Evolutionary conservation across 64 coral and sea anemone genomes (phyloP).

Genomic region (Montipora cactus): DNA sequence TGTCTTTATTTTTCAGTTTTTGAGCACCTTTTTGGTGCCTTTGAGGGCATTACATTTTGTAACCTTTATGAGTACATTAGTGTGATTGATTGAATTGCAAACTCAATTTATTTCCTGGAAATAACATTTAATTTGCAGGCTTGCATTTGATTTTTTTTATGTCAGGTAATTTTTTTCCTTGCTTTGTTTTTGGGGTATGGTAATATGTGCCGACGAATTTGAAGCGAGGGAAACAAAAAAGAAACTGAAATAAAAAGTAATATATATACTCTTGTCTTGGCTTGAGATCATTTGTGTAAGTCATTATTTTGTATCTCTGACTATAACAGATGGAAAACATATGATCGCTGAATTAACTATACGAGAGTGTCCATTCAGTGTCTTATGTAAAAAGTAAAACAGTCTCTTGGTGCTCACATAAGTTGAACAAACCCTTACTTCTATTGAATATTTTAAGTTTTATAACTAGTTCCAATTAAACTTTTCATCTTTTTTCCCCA

Average conservation of each 20-base stretch:
- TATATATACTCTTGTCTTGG: neutral
- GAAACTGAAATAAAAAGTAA: neutral
- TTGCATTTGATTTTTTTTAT: neutral
- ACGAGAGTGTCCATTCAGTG: no score
- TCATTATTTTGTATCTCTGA: no score
- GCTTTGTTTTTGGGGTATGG: slow-evolving; percentile 14
- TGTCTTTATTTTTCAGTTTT: slow-evolving; percentile 20
- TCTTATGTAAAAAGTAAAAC: no score
- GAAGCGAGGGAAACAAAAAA: neutral
- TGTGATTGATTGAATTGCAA: slow-evolving; percentile 10
- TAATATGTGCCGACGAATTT: neutral
- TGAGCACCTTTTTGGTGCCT: slow-evolving; percentile 14
- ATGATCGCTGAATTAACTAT: no score
- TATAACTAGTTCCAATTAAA: no score
- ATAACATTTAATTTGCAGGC: slow-evolving; percentile 11
- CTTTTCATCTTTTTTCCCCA: no score
- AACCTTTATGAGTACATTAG: neutral
- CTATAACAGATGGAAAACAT: no score
- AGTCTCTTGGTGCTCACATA: no score
- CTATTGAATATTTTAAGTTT: no score
- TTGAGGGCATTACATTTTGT: slow-evolving; percentile 6
- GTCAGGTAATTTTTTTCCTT: slow-evolving; percentile 3
- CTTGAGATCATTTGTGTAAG: no score
- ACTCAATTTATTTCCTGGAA: slow-evolving; percentile 16
- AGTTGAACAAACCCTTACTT: no score